phyloP scores from a whole-genome alignment of 2,888 invertebrate species.

The Pomacea canaliculata region DNA sequence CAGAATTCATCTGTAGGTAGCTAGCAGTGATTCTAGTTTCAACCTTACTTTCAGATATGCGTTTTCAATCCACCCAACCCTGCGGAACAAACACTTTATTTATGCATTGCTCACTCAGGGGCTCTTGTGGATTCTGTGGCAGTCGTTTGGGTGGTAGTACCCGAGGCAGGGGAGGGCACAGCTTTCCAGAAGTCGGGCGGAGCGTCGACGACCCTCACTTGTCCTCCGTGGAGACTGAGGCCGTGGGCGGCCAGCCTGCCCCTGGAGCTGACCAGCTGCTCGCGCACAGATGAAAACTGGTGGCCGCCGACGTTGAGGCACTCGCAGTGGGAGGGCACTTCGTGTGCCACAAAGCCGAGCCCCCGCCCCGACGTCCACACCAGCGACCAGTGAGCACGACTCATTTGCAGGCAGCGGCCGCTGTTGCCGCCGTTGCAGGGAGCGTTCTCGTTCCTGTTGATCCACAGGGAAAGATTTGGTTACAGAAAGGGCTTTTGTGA shows the following conservation, averaged over 20 bases:
- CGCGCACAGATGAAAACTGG: not conserved
- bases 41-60: too few species aligned
- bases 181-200: too few species aligned
- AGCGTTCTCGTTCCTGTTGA: conserved; percentile 35
- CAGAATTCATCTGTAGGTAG: too few species aligned
- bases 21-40: too few species aligned
- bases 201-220: too few species aligned
- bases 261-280: not conserved
- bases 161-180: too few species aligned
- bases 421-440: conserved; percentile 32
- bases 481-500: not conserved
- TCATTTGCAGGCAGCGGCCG: conserved; percentile 36
- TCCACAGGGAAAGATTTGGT: not conserved
- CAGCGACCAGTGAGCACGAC: conserved; percentile 40
- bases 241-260: not conserved
- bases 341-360: conserved; percentile 33
- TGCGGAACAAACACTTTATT: too few species aligned
- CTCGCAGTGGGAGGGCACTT: conserved; percentile 41
- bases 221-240: not conserved
- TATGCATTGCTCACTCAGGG: too few species aligned
- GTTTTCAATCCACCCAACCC: too few species aligned
- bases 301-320: conserved; percentile 36
- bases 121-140: too few species aligned
- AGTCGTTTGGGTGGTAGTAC: too few species aligned
- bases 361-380: conserved; percentile 33